A percentile compares a stretch with the other conserved stretches of the same genome.
These are phyloP conservation scores for Stegostoma tigrinum DNA, from an alignment of 2,113 vertebrate species.

Conservation along the genomic window DNA sequence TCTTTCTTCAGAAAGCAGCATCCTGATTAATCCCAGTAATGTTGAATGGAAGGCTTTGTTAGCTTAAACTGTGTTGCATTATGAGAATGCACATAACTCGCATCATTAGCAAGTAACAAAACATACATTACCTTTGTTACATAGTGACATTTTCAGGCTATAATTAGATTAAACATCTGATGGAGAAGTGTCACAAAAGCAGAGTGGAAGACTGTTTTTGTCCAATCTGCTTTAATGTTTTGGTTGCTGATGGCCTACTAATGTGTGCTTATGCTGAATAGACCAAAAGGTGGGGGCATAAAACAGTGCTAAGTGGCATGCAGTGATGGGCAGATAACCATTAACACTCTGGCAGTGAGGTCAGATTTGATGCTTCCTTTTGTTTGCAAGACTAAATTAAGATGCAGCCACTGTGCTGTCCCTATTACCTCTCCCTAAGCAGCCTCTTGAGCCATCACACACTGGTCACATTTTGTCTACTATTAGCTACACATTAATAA, in stretches of 20 bases:
- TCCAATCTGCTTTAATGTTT: slow-evolving; percentile 46
- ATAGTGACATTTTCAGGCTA: neutral
- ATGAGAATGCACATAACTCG: neutral
- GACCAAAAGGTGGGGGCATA: slow-evolving; percentile 58
- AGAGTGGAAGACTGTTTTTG: neutral
- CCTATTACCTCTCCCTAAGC: slow-evolving; percentile 57
- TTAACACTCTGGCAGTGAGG: slow-evolving; percentile 69
- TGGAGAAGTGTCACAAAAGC: neutral
- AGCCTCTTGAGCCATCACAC: slow-evolving; percentile 61
- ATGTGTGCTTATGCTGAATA: slow-evolving; percentile 63
- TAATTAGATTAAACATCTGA: neutral
- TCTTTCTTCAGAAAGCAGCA: neutral
- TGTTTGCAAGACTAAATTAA: slow-evolving; percentile 69
- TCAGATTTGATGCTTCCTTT: slow-evolving; percentile 69
- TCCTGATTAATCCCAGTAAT: neutral
- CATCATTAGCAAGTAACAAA: neutral
- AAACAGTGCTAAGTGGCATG: slow-evolving; percentile 61
- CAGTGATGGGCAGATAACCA: slow-evolving; percentile 58
- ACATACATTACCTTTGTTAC: neutral
- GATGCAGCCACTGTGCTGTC: slow-evolving; percentile 55
- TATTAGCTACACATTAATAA: slow-evolving; percentile 69
- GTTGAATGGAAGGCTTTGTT: neutral
- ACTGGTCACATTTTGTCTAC: slow-evolving; percentile 58
- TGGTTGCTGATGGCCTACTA: slow-evolving; percentile 51
- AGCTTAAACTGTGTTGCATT: neutral